These are phyloP conservation scores for Amiota communis DNA, from an alignment of 2,888 invertebrate genomes.

Conservation along the genomic window DNA sequence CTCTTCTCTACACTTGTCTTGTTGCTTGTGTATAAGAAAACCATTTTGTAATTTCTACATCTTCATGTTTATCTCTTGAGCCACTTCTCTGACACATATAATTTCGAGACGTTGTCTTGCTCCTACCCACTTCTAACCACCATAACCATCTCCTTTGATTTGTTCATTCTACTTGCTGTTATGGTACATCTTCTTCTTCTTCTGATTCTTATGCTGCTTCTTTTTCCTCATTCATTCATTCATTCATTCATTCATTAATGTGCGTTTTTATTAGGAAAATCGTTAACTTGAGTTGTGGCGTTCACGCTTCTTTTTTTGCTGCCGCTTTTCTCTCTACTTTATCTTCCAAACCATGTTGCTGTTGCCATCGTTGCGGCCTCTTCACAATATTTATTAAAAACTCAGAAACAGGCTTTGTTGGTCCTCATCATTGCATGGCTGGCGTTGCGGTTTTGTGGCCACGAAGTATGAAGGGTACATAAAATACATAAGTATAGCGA, in stretches of 20 bases:
- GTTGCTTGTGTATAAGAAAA: too few species aligned
- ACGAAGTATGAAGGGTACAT: not conserved
- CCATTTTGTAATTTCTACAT: too few species aligned
- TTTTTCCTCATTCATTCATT: slow-evolving; percentile 44
- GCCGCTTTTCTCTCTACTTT: not conserved
- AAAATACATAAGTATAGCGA: slow-evolving; percentile 47
- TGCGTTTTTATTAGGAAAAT: slow-evolving; percentile 52
- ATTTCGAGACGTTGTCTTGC: not conserved
- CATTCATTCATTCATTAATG: slow-evolving; percentile 15
- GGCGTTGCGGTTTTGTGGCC: slow-evolving; percentile 13
- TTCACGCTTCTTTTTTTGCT: slow-evolving; percentile 35
- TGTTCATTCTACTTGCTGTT: not conserved
- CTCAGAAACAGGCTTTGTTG: slow-evolving; percentile 36
- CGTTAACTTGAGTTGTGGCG: slow-evolving; percentile 46
- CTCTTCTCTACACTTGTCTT: too few species aligned
- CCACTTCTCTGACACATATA: too few species aligned
- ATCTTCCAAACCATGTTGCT: slow-evolving; percentile 17
- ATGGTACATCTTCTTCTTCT: too few species aligned
- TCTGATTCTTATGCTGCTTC: slow-evolving; percentile 10
- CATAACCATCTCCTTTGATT: too few species aligned
- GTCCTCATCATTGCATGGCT: not conserved
- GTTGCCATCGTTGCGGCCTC: slow-evolving; percentile 19
- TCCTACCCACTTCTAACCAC: too few species aligned
- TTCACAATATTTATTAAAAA: slow-evolving; percentile 48
- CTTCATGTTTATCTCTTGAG: too few species aligned